A percentile compares a stretch with the other conserved stretches of the same genome.
Evolutionary conservation across 2,888 invertebrate genomes (phyloP).

Genomic region (Drosophila rubida): DNA sequence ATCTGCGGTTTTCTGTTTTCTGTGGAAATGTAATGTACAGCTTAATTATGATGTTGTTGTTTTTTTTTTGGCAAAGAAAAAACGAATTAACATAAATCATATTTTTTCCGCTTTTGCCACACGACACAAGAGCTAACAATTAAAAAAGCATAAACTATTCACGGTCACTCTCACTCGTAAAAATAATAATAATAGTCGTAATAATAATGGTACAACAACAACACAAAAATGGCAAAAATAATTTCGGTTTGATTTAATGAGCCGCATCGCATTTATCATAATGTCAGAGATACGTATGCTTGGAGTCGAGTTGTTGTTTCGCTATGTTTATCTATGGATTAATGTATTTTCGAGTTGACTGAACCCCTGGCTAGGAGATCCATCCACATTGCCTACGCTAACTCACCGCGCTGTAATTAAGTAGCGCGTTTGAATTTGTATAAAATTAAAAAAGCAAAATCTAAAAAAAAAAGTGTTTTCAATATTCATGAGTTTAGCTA

Average conservation of each 20-base stretch:
- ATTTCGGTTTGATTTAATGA: conserved; percentile 67
- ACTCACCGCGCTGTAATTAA: conserved; percentile 63
- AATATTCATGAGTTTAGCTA: conserved; percentile 58
- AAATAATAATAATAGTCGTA: conserved; percentile 12
- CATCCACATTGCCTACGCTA: conserved; percentile 45
- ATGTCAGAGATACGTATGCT: conserved; percentile 35
- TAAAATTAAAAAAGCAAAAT: conserved; percentile 34
- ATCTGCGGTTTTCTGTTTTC: conserved; percentile 31
- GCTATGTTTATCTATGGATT: conserved; percentile 40
- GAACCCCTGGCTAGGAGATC: conserved; percentile 44
- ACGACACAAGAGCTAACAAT: conserved; percentile 41
- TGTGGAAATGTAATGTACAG: conserved; percentile 48
- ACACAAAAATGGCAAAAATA: conserved; percentile 27
- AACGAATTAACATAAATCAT: conserved; percentile 72
- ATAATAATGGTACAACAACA: conserved; percentile 10
- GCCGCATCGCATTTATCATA: conserved; percentile 68
- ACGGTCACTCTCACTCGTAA: conserved; percentile 59
- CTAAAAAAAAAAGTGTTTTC: conserved; percentile 25
- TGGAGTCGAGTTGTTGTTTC: conserved; percentile 12
- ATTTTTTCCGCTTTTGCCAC: conserved; percentile 37
- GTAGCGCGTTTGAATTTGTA: conserved; percentile 54
- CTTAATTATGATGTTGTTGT: conserved; percentile 61
- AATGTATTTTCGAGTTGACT: conserved; percentile 59
- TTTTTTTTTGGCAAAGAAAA: conserved; percentile 17
- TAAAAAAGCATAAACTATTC: conserved; percentile 30